Percentiles rank a stretch among this genome's conserved stretches.
phyloP scores from a whole-genome alignment of 2,888 invertebrate species.

The Drosophila hamatofila region DNA sequence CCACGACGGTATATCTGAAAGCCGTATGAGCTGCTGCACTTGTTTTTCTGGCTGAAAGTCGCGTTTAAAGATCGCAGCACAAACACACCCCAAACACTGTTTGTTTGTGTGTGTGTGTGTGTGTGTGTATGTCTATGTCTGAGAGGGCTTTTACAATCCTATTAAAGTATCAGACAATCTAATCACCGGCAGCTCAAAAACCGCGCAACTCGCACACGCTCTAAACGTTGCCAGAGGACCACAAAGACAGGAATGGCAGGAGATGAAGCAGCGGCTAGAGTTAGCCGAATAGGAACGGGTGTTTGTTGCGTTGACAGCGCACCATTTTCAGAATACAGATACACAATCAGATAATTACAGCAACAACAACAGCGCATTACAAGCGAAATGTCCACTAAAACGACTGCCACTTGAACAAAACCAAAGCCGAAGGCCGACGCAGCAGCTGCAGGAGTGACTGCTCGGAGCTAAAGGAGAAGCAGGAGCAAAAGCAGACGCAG shows the following conservation, averaged over 20 bases:
- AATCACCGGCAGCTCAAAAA: conserved; percentile 75
- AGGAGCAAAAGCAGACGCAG: background rate
- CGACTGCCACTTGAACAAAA: conserved; percentile 45
- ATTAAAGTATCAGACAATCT: conserved; percentile 81
- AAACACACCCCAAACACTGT: conserved; percentile 14
- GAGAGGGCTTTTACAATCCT: conserved; percentile 69
- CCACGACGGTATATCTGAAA: background rate
- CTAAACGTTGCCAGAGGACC: conserved; percentile 69
- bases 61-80: conserved; percentile 29
- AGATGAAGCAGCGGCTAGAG: background rate
- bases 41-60: conserved; percentile 20
- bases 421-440: conserved; percentile 28
- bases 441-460: background rate
- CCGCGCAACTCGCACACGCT: conserved; percentile 68
- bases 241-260: conserved; percentile 30
- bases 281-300: conserved; percentile 27
- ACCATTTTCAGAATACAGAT: conserved; percentile 52
- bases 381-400: conserved; percentile 76
- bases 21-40: conserved; percentile 18
- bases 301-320: conserved; percentile 61
- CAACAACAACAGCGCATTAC: conserved; percentile 66
- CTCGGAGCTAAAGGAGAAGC: background rate
- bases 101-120: conserved; percentile 5
- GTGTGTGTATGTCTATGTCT: conserved; percentile 16
- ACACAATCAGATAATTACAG: conserved; percentile 73